Conservation (phyloP, 2,888 invertebrate genomes). For the Aspidapion aeneum region DNA sequence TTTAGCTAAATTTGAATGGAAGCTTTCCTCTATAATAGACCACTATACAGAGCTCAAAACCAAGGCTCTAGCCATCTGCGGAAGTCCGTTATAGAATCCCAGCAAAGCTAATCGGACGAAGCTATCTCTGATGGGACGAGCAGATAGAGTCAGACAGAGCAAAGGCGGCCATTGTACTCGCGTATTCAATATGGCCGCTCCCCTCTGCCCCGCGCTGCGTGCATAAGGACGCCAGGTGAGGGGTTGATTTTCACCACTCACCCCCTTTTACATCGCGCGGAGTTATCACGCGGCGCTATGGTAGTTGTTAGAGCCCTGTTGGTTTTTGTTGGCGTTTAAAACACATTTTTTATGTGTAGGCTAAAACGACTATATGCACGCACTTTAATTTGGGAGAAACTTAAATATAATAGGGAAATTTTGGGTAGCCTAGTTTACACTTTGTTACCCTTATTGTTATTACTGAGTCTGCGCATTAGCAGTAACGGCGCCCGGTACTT, state of each 20-base stretch:
- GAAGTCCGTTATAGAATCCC: slow-evolving; percentile 50
- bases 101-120: slow-evolving; percentile 20
- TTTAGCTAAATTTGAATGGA: no score
- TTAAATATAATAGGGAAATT: no score
- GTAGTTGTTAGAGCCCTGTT: no score
- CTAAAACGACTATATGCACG: background rate
- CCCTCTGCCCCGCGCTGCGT: background rate
- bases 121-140: slow-evolving; percentile 45
- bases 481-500: no score
- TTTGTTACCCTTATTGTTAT: no score
- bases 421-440: no score
- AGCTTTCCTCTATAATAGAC: no score
- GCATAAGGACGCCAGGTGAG: background rate
- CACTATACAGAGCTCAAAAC: no score
- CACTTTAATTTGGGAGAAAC: no score
- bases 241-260: background rate
- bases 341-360: background rate
- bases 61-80: slow-evolving; percentile 50
- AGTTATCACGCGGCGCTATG: no score
- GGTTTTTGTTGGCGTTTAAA: background rate
- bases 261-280: background rate
- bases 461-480: no score
- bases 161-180: background rate
- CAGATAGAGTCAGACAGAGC: slow-evolving; percentile 32
- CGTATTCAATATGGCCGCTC: background rate